A percentile compares a stretch with the other conserved stretches of the same genome.
Evolutionary conservation across 30 jellyfish, hydroid and myxozoan genomes (phyloP).

Genomic region (Hydractinia symbiolongicarpus): DNA sequence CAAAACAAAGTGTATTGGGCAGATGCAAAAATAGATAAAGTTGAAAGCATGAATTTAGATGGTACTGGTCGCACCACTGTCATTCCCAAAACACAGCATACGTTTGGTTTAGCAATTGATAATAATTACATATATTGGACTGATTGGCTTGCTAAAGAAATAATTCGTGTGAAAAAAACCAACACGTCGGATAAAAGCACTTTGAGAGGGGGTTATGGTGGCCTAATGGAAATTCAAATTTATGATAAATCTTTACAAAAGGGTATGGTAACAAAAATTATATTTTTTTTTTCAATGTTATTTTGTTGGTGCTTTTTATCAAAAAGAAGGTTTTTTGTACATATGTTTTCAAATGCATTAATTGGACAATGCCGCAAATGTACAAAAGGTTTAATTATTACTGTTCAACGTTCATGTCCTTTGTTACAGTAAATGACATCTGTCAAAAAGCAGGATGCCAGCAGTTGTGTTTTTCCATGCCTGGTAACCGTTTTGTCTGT

Average conservation of each 20-base stretch:
- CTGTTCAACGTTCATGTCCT: not conserved
- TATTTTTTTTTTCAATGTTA: not conserved
- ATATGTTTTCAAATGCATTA: not conserved
- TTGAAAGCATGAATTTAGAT: constrained; percentile 70
- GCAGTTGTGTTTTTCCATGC: constrained; percentile 82
- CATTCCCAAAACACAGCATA: constrained; percentile 51
- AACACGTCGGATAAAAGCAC: constrained; percentile 29
- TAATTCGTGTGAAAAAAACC: constrained; percentile 45
- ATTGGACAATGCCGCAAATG: too few species aligned
- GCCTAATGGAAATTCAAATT: constrained; percentile 86
- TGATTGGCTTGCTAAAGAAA: constrained; percentile 72
- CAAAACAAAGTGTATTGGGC: constrained; percentile 71
- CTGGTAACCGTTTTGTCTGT: constrained; percentile 52
- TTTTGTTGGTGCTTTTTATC: not conserved
- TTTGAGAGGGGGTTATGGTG: constrained; percentile 62
- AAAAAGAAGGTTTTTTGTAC: not conserved
- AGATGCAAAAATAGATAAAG: constrained; percentile 78
- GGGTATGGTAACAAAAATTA: constrained; percentile 29
- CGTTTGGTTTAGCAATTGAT: constrained; percentile 79
- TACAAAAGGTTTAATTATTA: too few species aligned
- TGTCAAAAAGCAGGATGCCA: constrained; percentile 56
- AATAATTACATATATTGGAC: constrained; percentile 64
- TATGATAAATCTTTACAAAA: constrained; percentile 57
- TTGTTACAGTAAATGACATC: constrained; percentile 49
- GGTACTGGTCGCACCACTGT: constrained; percentile 60